Conservation (phyloP, 2,113 vertebrate species). For the Pelvicachromis taeniatus region DNA sequence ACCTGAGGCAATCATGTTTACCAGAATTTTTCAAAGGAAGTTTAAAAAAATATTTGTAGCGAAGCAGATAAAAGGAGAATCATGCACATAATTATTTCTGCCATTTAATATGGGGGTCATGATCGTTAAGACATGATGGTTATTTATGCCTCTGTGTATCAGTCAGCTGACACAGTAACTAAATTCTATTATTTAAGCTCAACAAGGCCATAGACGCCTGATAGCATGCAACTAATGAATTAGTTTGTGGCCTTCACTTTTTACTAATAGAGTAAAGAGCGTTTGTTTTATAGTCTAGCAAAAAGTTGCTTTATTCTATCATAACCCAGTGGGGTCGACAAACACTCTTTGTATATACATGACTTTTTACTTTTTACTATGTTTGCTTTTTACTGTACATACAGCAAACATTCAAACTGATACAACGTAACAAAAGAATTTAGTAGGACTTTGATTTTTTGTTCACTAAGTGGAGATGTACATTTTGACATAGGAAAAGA, state of each 20-base stretch:
- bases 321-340: neutral
- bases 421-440: neutral
- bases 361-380: neutral
- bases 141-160: neutral
- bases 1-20: accelerated
- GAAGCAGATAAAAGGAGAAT: neutral
- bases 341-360: neutral
- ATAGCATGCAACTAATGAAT: neutral
- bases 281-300: neutral
- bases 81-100: neutral
- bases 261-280: accelerated
- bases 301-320: neutral
- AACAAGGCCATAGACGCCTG: neutral
- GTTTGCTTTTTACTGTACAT: neutral
- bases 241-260: neutral
- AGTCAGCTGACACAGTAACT: neutral
- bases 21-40: neutral
- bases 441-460: neutral
- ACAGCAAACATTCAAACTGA: neutral
- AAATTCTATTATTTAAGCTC: neutral
- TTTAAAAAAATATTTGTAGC: neutral
- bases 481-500: accelerated
- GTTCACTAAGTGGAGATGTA: neutral
- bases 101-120: neutral
- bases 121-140: neutral